Evolutionary conservation across 2,113 vertebrate genomes (phyloP), one percentile per base, ranked within the genome.

Genomic region (Salvelinus namaycush): DNA sequence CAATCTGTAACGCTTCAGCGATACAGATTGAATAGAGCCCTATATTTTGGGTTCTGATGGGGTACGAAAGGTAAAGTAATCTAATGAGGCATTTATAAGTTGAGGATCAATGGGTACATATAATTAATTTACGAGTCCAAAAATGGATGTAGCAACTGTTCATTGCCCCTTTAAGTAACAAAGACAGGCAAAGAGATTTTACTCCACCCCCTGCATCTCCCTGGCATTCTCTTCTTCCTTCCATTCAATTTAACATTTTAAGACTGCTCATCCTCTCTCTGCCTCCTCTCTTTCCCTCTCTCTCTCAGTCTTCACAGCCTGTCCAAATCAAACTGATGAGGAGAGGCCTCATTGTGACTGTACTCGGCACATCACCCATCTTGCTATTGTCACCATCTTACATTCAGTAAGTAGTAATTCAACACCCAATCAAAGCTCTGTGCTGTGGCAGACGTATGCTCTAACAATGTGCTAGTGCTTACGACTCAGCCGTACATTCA

Each of bases 331-430:
- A 64, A 66, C 74, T 20, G 79, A 70, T 57, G 73, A 83, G 54
- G 34, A 34, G 9, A 78, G 72, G 79, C 77, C 67, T 57, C 68
- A 51, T 18, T 5, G 27, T 70, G 49, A 71, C 76, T 75, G 79
- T 70, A 75, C 82, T 89, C 87, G 81, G 80, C 83, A 85, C 86
- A 89, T 83, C 84, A 81, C 71, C 84, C 86, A 80, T 75, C 76
- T 86, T 74, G 78, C 81, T 84, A 82, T 24, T 79, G 77, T 84
- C 76, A 70, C 57, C 59, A 7, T 70, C 67, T 82, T 76, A 86
- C 85, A 79, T 74, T 34, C 54, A 44, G 39, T 11, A 44, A 44
- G 39, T 44, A 9, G 39, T 44, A 44, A 1, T 34, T 34, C 31
- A 34, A 1, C 64, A 16, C 12, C 49, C 68, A 26, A 77, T 64